phyloP scores from a whole-genome alignment of 2,888 invertebrate species.

The Troides aeacus region DNA sequence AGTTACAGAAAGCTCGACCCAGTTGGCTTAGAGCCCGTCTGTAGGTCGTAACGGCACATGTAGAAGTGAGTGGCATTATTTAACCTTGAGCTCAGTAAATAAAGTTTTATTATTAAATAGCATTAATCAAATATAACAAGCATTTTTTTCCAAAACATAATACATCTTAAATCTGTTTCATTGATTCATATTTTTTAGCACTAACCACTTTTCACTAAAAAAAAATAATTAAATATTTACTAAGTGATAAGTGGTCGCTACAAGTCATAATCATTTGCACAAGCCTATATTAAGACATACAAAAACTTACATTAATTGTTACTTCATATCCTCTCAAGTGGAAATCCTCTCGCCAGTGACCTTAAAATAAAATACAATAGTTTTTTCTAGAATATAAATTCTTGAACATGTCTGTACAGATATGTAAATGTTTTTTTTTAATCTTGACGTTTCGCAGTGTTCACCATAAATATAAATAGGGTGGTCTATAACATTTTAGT shows the following conservation, averaged over 20 bases:
- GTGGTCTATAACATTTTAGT: not conserved
- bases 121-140: too few relatives aligned
- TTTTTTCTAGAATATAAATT: too few relatives aligned
- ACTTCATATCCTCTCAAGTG: not conserved
- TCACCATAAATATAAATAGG: too few relatives aligned
- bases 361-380: too few relatives aligned
- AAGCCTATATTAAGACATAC: not conserved
- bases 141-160: too few relatives aligned
- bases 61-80: slow-evolving; percentile 49
- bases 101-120: not conserved
- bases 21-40: slow-evolving; percentile 72
- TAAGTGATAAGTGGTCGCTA: not conserved
- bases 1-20: slow-evolving; percentile 74
- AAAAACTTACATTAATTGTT: not conserved
- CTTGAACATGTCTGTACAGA: too few relatives aligned
- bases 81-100: slow-evolving; percentile 50
- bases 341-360: not conserved
- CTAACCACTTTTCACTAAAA: too few relatives aligned
- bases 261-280: not conserved
- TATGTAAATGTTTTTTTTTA: too few relatives aligned
- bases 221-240: too few relatives aligned
- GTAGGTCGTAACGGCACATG: slow-evolving; percentile 52
- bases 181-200: too few relatives aligned
- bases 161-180: too few relatives aligned
- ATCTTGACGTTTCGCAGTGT: too few relatives aligned